Conservation (phyloP, 2,113 vertebrate genomes). For the Prinia subflava region DNA sequence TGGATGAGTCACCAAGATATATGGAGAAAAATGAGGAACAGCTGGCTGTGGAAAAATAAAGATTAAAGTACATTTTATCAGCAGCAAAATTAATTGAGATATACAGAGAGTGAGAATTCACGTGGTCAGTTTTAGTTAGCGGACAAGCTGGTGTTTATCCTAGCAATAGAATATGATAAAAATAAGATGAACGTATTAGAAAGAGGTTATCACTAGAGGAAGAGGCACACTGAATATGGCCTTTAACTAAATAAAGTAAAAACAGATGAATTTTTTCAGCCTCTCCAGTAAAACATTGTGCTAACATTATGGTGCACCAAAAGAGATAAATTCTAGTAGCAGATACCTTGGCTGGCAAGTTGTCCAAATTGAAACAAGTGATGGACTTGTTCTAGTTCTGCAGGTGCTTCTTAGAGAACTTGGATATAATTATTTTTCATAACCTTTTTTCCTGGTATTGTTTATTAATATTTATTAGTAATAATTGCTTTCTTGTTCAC, state of each 20-base stretch:
- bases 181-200: not conserved
- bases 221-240: not conserved
- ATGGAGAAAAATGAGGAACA: not conserved
- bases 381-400: not conserved
- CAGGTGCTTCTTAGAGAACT: not conserved
- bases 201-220: not conserved
- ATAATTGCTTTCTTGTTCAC: constrained; percentile 25
- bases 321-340: not conserved
- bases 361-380: not conserved
- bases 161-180: not conserved
- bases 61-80: not conserved
- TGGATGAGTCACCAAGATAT: not conserved
- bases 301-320: not conserved
- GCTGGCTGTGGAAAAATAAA: not conserved
- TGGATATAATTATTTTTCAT: not conserved
- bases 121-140: not conserved
- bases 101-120: not conserved
- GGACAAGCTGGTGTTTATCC: not conserved
- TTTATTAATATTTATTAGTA: constrained; percentile 8
- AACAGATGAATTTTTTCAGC: not conserved
- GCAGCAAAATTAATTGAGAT: not conserved
- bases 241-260: constrained; percentile 20
- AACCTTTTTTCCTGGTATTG: not conserved
- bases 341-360: not conserved
- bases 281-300: not conserved